These are phyloP conservation scores for Rhinogobius similis DNA, from an alignment of 2,113 vertebrate species.

Conservation along the genomic window DNA sequence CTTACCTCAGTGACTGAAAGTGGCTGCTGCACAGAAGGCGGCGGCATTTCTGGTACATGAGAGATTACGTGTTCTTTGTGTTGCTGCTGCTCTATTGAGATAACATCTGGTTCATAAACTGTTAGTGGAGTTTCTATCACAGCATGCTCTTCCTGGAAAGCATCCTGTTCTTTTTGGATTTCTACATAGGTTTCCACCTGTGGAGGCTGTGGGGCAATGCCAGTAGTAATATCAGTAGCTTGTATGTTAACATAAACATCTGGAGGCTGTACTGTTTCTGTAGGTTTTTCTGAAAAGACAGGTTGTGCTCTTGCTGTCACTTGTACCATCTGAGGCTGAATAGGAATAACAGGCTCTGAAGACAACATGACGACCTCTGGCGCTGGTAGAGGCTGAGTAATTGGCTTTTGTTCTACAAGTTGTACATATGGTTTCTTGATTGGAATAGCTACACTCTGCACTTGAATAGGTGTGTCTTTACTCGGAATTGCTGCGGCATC, in stretches of 20 bases:
- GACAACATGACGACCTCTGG: constrained; percentile 34
- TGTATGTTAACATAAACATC: constrained; percentile 20
- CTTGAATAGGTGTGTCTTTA: constrained; percentile 43
- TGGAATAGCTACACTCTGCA: constrained; percentile 55
- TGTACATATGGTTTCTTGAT: constrained; percentile 65
- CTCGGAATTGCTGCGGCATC: constrained; percentile 28
- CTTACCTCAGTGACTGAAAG: constrained; percentile 14
- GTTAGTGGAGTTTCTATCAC: constrained; percentile 19
- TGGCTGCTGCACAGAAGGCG: constrained; percentile 27
- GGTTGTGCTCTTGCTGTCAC: constrained; percentile 18
- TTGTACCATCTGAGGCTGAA: constrained; percentile 41
- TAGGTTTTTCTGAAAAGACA: constrained; percentile 7
- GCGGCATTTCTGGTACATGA: constrained; percentile 29
- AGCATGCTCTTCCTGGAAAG: not conserved
- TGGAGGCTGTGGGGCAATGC: constrained; percentile 8
- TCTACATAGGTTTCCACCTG: constrained; percentile 25
- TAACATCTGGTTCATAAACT: constrained; percentile 13
- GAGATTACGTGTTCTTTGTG: not conserved
- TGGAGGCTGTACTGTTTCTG: constrained; percentile 21
- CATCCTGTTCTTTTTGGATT: constrained; percentile 31
- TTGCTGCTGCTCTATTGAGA: constrained; percentile 17
- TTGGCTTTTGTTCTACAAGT: constrained; percentile 33
- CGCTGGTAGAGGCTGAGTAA: constrained; percentile 29
- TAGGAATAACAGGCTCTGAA: constrained; percentile 18
- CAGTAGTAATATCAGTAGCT: constrained; percentile 7